phyloP scores from a whole-genome alignment of 2,888 invertebrate genomes.

The Phyllotreta striolata region DNA sequence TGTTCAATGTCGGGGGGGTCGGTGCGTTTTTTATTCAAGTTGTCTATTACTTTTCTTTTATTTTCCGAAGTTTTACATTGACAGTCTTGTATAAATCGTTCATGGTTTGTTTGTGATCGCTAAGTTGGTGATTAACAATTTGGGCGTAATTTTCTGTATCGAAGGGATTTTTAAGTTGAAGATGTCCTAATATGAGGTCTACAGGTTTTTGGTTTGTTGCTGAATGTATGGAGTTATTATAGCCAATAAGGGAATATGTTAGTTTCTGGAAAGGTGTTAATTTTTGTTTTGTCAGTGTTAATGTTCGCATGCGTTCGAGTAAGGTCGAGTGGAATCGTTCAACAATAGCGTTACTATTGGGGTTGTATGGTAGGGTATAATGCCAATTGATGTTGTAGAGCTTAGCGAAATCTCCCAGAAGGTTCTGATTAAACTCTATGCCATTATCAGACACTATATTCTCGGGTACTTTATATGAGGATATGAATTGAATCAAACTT shows the following conservation, averaged over 20 bases:
- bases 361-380: slow-evolving; percentile 2
- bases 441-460: not conserved
- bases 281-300: no score
- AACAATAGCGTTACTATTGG: slow-evolving; percentile 8
- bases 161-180: no score
- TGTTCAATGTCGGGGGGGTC: not conserved
- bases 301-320: not conserved
- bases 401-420: not conserved
- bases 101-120: not conserved
- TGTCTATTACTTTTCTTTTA: no score
- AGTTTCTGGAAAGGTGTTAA: not conserved
- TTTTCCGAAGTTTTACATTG: not conserved
- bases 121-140: slow-evolving; percentile 2
- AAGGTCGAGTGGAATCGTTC: slow-evolving; percentile 1
- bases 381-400: not conserved
- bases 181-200: not conserved
- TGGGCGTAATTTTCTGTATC: not conserved
- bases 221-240: not conserved
- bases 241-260: not conserved
- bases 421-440: not conserved
- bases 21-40: no score
- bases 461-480: not conserved
- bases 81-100: not conserved
- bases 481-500: slow-evolving; percentile 6
- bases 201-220: not conserved